Conservation (phyloP, 2,797 vertebrate genomes). For the Trichosurus vulpecula region DNA sequence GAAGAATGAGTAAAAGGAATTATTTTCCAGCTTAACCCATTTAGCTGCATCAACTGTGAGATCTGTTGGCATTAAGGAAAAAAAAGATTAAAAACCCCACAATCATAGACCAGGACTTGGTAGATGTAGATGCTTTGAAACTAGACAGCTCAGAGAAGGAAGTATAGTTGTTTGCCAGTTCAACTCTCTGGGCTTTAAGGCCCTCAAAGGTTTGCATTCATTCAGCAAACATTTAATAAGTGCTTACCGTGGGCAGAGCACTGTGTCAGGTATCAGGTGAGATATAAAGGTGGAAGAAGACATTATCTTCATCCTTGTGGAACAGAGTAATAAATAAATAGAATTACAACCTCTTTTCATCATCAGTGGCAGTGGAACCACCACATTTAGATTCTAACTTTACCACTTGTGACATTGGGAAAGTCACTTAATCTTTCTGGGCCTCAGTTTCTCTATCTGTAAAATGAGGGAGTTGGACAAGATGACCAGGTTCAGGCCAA, state of each 20-base stretch:
- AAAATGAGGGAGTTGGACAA: background rate
- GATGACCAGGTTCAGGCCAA: background rate
- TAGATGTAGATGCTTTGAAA: background rate
- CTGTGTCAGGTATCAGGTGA: background rate
- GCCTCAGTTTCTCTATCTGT: background rate
- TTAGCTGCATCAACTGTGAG: background rate
- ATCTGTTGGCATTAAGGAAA: background rate
- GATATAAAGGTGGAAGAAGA: background rate
- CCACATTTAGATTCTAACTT: too few species aligned
- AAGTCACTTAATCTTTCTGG: background rate
- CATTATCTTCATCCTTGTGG: background rate
- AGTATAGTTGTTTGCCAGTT: background rate
- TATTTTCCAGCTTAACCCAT: slow-evolving; percentile 47
- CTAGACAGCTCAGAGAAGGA: background rate
- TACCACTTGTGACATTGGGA: background rate
- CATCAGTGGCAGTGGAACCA: background rate
- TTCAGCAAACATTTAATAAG: background rate
- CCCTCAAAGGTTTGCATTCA: background rate
- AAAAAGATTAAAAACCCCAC: background rate
- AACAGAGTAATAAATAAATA: background rate
- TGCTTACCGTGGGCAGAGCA: background rate
- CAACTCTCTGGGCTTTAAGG: background rate
- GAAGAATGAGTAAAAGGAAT: slow-evolving; percentile 56
- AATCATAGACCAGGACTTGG: background rate
- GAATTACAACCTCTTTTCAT: background rate